These are phyloP conservation scores for Scrobipalpa atriplicella DNA, from an alignment of 2,888 invertebrate species.

Conservation along the genomic window DNA sequence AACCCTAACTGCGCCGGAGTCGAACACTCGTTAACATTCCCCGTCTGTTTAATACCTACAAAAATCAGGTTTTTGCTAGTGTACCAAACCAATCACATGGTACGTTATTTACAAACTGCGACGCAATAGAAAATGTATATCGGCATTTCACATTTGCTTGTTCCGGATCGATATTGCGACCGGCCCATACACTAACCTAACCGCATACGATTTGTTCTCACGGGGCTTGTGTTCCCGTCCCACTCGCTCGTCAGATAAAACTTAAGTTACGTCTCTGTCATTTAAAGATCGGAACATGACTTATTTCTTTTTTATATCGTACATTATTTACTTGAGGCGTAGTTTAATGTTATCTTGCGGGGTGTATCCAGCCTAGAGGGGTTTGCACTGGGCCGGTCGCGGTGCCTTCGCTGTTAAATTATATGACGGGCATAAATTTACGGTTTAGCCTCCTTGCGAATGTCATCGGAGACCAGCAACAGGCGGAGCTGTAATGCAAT, in stretches of 20 bases:
- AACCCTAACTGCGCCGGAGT: background rate
- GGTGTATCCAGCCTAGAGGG: background rate
- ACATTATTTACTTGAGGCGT: constrained; percentile 47
- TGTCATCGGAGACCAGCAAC: constrained; percentile 34
- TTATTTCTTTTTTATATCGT: constrained; percentile 50
- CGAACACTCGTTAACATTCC: constrained; percentile 28
- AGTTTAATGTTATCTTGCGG: constrained; percentile 19
- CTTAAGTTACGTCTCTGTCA: constrained; percentile 49
- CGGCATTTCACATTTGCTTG: constrained; percentile 52
- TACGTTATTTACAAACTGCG: constrained; percentile 50
- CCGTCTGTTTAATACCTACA: constrained; percentile 22
- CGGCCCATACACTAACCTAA: constrained; percentile 57
- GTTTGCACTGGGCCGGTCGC: background rate
- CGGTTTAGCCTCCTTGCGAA: constrained; percentile 25
- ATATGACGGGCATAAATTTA: constrained; percentile 19
- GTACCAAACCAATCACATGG: constrained; percentile 15
- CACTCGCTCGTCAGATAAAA: constrained; percentile 47
- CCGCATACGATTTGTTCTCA: constrained; percentile 69
- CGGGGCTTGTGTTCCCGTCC: constrained; percentile 63
- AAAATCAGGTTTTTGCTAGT: constrained; percentile 23
- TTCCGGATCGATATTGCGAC: constrained; percentile 53
- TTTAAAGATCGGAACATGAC: constrained; percentile 48
- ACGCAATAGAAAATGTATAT: constrained; percentile 53
- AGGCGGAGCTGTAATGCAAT: constrained; percentile 57
- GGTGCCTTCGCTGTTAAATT: background rate